phyloP scores from a whole-genome alignment of 1,140 invertebrate species.

The Zaprionus africanus region DNA sequence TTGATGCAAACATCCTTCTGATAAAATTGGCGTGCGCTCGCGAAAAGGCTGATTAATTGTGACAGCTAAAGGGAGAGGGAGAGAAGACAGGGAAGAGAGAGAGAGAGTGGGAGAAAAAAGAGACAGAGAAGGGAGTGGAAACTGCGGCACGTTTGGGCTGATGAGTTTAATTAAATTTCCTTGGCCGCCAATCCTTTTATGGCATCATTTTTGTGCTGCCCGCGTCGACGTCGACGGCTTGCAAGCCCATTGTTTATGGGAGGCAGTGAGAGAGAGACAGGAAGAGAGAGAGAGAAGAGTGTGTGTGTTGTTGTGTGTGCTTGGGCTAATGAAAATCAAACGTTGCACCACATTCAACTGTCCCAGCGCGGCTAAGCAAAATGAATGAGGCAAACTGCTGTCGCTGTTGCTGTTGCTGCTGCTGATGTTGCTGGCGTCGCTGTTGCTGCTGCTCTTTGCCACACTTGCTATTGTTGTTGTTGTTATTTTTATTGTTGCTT shows the following conservation, averaged over 20 bases:
- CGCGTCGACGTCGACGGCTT: conserved; percentile 40
- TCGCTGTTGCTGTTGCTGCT: neutral
- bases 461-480: neutral
- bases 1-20: conserved; percentile 74
- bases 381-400: conserved; percentile 38
- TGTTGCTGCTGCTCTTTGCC: neutral
- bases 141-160: conserved; percentile 38
- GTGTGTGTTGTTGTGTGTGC: conserved; percentile 24
- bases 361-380: conserved; percentile 43
- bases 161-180: conserved; percentile 82
- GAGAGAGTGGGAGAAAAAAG: neutral
- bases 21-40: conserved; percentile 53
- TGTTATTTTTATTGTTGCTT: neutral
- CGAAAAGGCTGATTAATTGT: conserved; percentile 61
- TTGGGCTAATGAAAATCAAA: conserved; percentile 60
- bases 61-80: conserved; percentile 22
- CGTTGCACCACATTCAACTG: conserved; percentile 60
- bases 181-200: conserved; percentile 78
- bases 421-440: neutral
- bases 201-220: conserved; percentile 64
- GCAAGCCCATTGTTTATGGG: conserved; percentile 22
- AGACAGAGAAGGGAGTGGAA: conserved; percentile 12
- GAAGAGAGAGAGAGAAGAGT: neutral
- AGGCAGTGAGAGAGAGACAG: conserved; percentile 21
- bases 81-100: neutral